Base-by-base conservation (phyloP, 2,797 vertebrate species). In the Harpagifer antarcticus region DNA sequence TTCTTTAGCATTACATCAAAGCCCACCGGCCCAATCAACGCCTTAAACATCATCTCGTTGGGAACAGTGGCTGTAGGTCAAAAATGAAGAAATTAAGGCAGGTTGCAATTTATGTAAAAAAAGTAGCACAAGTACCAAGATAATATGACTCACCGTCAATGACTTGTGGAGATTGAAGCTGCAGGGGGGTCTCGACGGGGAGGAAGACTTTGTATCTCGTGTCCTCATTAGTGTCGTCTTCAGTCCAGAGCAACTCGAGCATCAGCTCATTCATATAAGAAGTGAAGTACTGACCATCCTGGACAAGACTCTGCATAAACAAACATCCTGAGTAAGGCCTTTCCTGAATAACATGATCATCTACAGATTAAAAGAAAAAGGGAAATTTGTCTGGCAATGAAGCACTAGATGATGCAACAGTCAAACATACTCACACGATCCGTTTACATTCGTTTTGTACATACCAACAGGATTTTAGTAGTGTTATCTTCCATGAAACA, bases 181-280 rank as follows among this genome's bases (percentile, higher is more conserved):
- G 5, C 1, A 83, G 12, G 0, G 90, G 91, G 0, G 92, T 93
- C 0, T 72, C 72, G 53, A 95, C 87, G 33, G 91, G 90, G 3
- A 90, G 69, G 4, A 93, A 68, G 50, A 94, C 89, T 90, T 93
- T 94, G 76, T 94, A 94, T 89, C 83, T 85, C 0, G 92, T 95
- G 76, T 91, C 72, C 63, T 91, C 82, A 0, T 68, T 47, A 42
- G 49, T 17, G 1, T 27, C 1, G 1, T 85, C 90, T 50, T 95
- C 92, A 6, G 56, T 72, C 93, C 94, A 95, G 20, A 89, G 69
- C 74, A 95, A 8, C 84, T 95, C 93, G 0, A 95, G 63, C 93
- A 94, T 92, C 0, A 85, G 93, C 58, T 92, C 90, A 12, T 94
- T 87, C 0, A 40, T 69, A 31, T 92, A 94, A 2, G 74, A 59